A percentile compares a stretch with the other conserved stretches of the same genome.
Evolutionary conservation across 2,888 invertebrate species (phyloP).

Genomic region (Volucella bombylans): DNA sequence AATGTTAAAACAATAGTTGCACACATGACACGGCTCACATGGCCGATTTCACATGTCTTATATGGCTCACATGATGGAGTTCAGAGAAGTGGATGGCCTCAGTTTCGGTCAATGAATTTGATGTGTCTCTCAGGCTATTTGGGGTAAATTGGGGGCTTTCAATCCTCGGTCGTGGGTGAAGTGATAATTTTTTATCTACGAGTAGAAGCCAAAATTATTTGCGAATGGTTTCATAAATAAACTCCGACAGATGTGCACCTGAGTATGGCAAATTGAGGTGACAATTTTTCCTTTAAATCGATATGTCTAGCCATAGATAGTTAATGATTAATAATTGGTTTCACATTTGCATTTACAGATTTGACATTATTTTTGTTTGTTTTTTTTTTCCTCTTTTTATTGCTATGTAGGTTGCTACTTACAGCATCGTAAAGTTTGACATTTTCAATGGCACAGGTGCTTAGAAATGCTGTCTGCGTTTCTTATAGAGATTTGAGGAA

Average conservation of each 20-base stretch:
- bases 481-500: too few species aligned
- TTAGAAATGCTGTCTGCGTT: too few species aligned
- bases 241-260: slow-evolving; percentile 5
- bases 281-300: not conserved
- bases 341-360: not conserved
- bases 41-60: too few species aligned
- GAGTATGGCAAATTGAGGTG: too few species aligned
- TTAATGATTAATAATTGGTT: slow-evolving; percentile 32
- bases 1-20: slow-evolving; percentile 1
- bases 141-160: not conserved
- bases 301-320: not conserved
- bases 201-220: not conserved
- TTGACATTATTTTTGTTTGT: not conserved
- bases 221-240: too few species aligned
- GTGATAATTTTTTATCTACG: slow-evolving; percentile 9
- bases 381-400: too few species aligned
- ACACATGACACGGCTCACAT: too few species aligned
- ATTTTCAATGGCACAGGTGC: too few species aligned
- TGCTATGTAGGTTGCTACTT: too few species aligned
- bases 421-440: too few species aligned
- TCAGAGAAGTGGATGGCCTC: slow-evolving; percentile 24
- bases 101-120: slow-evolving; percentile 6
- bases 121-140: slow-evolving; percentile 3
- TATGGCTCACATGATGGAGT: not conserved
- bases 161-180: not conserved